A percentile compares a stretch with the other conserved stretches of the same genome.
Conservation (phyloP, 1,140 invertebrate species). For the Dufourea novaeangliae region DNA sequence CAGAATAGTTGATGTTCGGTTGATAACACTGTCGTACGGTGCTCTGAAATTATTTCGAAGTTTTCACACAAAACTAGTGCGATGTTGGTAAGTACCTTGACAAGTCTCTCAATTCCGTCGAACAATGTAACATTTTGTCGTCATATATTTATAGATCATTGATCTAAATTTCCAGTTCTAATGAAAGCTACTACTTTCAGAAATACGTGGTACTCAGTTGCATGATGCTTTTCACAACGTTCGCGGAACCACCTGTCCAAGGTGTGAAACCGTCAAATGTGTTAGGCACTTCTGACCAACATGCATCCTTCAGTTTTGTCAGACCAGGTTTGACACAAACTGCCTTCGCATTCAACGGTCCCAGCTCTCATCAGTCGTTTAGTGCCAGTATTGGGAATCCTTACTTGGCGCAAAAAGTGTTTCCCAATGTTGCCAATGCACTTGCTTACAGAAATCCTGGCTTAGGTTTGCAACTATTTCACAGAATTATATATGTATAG, state of each 20-base stretch:
- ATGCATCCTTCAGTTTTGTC: conserved; percentile 76
- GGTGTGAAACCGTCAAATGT: conserved; percentile 69
- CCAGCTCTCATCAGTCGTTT: conserved; percentile 75
- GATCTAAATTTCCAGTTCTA: neutral
- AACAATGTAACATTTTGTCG: neutral
- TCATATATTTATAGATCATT: too few species aligned
- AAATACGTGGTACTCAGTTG: conserved; percentile 44
- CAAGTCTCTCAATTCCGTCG: neutral
- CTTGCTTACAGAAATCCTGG: conserved; percentile 75
- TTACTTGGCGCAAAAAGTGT: conserved; percentile 69
- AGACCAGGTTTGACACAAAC: conserved; percentile 76
- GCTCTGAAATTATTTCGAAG: neutral
- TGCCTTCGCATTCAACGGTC: conserved; percentile 73
- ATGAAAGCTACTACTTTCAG: conserved; percentile 51
- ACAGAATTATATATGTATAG: neutral
- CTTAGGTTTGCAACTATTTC: conserved; percentile 60
- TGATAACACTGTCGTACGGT: conserved; percentile 43
- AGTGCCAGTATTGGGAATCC: conserved; percentile 75
- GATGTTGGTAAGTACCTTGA: conserved; percentile 62
- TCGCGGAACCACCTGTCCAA: conserved; percentile 58
- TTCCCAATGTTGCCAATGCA: conserved; percentile 71
- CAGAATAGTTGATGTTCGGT: conserved; percentile 65
- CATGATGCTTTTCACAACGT: conserved; percentile 23
- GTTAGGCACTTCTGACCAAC: conserved; percentile 71
- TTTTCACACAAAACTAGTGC: neutral